A percentile compares a stretch with the other conserved stretches of the same genome.
These are phyloP conservation scores for Baryphthengus martii DNA, from an alignment of 2,113 vertebrate species.

Conservation along the genomic window DNA sequence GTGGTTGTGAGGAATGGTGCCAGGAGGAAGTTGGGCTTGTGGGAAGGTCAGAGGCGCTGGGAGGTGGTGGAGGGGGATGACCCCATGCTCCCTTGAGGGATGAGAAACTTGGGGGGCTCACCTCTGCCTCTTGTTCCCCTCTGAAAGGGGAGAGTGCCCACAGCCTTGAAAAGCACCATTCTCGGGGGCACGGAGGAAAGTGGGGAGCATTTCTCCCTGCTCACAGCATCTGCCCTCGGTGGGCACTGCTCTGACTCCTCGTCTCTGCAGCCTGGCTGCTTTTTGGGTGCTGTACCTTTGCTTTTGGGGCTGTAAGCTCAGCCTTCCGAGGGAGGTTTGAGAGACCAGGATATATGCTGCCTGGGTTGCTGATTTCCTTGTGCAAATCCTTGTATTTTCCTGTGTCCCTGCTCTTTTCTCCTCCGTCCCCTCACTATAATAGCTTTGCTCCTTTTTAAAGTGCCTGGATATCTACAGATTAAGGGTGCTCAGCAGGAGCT, in stretches of 20 bases:
- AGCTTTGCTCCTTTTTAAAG: constrained; percentile 44
- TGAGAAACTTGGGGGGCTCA: not conserved
- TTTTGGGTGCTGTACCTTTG: not conserved
- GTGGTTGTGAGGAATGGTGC: not conserved
- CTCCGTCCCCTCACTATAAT: constrained; percentile 8
- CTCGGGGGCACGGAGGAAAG: not conserved
- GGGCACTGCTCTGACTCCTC: not conserved
- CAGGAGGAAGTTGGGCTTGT: not conserved
- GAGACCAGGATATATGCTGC: not conserved
- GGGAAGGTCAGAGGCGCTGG: not conserved
- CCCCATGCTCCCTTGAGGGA: rapidly evolving
- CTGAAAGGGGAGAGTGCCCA: not conserved
- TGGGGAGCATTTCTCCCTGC: not conserved
- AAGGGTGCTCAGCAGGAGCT: constrained; percentile 44
- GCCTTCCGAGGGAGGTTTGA: not conserved
- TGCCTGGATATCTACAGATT: constrained; percentile 45
- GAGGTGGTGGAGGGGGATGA: not conserved
- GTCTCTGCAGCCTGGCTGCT: not conserved
- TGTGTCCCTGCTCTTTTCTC: not conserved
- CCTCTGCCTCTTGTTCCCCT: not conserved
- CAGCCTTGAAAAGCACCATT: rapidly evolving
- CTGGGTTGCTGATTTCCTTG: not conserved
- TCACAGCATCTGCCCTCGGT: rapidly evolving
- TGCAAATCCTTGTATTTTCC: not conserved
- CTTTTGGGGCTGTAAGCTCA: not conserved